Evolutionary conservation across 2,888 invertebrate genomes (phyloP).

Genomic region (Eupithecia abbreviata): DNA sequence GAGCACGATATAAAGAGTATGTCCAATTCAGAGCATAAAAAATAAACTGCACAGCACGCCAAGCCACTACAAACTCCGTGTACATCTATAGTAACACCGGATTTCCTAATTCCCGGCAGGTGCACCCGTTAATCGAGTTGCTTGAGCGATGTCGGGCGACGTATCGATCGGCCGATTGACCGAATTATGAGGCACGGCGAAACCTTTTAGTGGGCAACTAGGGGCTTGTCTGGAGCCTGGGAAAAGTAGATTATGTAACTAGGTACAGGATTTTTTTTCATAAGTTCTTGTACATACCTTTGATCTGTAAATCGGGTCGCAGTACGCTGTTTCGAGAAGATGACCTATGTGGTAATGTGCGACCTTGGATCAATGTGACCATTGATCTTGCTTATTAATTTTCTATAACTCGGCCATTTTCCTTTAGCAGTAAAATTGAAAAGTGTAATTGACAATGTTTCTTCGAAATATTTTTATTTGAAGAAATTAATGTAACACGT

Average conservation of each 20-base stretch:
- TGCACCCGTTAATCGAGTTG: constrained; percentile 18
- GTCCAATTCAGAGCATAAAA: background rate
- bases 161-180: constrained; percentile 8
- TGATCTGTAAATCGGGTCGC: too few species aligned
- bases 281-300: too few species aligned
- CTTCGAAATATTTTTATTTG: background rate
- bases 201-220: background rate
- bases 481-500: background rate
- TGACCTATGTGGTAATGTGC: too few species aligned
- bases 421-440: background rate
- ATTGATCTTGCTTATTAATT: background rate
- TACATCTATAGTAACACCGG: background rate
- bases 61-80: background rate
- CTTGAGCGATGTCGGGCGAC: constrained; percentile 13
- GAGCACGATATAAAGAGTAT: too few species aligned
- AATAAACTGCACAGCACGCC: background rate
- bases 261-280: background rate
- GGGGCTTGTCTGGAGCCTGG: background rate
- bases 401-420: background rate
- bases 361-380: too few species aligned
- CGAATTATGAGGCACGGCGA: background rate
- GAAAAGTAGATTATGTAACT: background rate
- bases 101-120: constrained; percentile 18
- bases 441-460: background rate
- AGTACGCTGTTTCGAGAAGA: too few species aligned